Base-by-base conservation (phyloP, 1,140 invertebrate genomes). In the Helicoverpa armigera region DNA sequence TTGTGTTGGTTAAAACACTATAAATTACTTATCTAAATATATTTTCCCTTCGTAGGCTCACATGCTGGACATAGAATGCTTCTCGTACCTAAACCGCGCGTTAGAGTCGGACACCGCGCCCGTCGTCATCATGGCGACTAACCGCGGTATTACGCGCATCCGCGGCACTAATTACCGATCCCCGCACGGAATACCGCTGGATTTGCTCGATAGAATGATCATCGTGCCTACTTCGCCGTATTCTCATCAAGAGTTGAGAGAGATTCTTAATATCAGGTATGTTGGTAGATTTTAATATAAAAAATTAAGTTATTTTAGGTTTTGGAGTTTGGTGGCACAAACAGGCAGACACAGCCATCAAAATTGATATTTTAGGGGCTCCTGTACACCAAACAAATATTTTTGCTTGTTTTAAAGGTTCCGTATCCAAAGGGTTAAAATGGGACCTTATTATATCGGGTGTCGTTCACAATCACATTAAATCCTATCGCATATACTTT, bases 31-130 rank as follows among this genome's bases (percentile, higher is more conserved):
- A 48, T 35, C 60, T n/a, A n/a, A n/a, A n/a, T n/a, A n/a, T n/a
- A n/a, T n/a, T n/a, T 63, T 60, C 2, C 77, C 43, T 5, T 10
- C 2, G 3, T 96, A 98, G 96, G 98, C 98, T 0, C 99, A 99
- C 90, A 99, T 99, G 99, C 95, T 99, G 81, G 99, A 99, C 88
- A 98, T 99, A 69, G 99, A 99, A 92, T 99, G 99, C 91, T 99
- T 99, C 95, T 99, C 99, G 0, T 99, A 98, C 92, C 94, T 99
- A 0, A 99, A 99, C 95, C 96, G 99, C 63, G 99, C 99, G 0
- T 94, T 99, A 29, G 99, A 99, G 91, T 98, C 98, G 84, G 99
- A 99, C 88, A 99, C 99, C 96, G 98, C 99, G 0, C 99, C 99
- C 0, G 97, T 99, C 31, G 97, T 99, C 2, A 99, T 99, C 10